Evolutionary conservation across 1,140 invertebrate species (phyloP), one percentile per base, ranked within the genome.

Genomic region (Sitobion miscanthi): DNA sequence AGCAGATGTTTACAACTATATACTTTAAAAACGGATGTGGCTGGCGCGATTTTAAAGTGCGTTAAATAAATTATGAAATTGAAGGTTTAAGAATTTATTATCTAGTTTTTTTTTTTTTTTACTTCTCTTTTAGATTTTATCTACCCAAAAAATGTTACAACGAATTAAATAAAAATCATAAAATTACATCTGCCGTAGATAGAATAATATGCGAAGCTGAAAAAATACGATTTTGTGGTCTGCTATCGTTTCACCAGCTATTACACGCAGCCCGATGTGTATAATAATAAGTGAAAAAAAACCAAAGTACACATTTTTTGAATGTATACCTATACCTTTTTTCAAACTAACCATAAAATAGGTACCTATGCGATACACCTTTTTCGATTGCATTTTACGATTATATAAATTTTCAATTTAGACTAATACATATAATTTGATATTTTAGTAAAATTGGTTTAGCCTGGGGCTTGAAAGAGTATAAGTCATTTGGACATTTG

Each of bases 291-390:
- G 30, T 5, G 30, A 77, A 77, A 77, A 77, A n/a, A n/a, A 14
- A 17, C 62, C 5, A n/a, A 77, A 17, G 14, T 77, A 35, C 21
- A 77, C 11, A 77, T 77, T 77, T 77, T 0, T 77, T n/a, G 25
- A 62, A 77, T 6, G 25, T 77, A 77, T 4, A 11, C 11, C n/a
- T n/a, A 2, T 23, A 54, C 21, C 20, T 54, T 54, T 77, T 11
- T 77, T 77, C 30, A 77, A n/a, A 77, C n/a, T n/a, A 77, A n/a
- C n/a, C n/a, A 77, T 77, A n/a, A n/a, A 77, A n/a, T 77, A 77
- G 35, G 35, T 35, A 35, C 35, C 5, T 2, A 77, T 30, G 4
- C 17, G 25, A 30, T 69, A 14, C 14, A 57, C 0, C 7, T 57
- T 25, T 11, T 7, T 2, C 4, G n/a, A 77, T n/a, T 35, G 1